These are phyloP conservation scores for Metopolophium dirhodum DNA, from an alignment of 1,140 invertebrate species.

Conservation along the genomic window DNA sequence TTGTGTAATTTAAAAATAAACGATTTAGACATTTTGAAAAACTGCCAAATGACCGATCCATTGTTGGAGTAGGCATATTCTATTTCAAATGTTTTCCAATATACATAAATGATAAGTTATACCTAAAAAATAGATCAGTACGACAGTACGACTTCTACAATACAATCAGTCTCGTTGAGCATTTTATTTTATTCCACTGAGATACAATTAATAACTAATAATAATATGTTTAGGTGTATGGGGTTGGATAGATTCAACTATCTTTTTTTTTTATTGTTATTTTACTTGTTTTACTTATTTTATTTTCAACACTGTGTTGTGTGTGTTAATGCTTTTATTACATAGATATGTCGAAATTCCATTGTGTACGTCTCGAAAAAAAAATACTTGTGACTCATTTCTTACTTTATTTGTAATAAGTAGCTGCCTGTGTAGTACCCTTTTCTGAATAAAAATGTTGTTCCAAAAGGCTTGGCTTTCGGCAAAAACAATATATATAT, in stretches of 20 bases:
- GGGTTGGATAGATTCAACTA: not conserved
- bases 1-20: not conserved
- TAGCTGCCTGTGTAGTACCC: slow-evolving; percentile 57
- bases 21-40: not conserved
- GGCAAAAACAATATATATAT: slow-evolving; percentile 6
- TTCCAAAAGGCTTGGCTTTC: slow-evolving; percentile 56
- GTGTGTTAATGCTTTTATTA: slow-evolving; percentile 58
- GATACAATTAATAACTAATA: not conserved
- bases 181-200: not conserved
- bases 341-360: slow-evolving; percentile 54
- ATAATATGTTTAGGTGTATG: not conserved
- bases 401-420: slow-evolving; percentile 56
- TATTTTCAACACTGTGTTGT: slow-evolving; percentile 60
- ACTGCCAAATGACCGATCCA: not conserved
- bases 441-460: slow-evolving; percentile 32
- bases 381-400: slow-evolving; percentile 53
- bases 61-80: not conserved
- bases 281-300: slow-evolving; percentile 58
- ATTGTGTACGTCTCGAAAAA: slow-evolving; percentile 57
- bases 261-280: slow-evolving; percentile 57
- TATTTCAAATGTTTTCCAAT: not conserved
- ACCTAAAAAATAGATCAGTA: not conserved
- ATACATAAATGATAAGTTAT: not conserved
- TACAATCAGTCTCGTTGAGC: not conserved
- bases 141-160: not conserved